Percentiles rank a stretch among this genome's conserved stretches.
phyloP scores from a whole-genome alignment of 2,888 invertebrate genomes.

The Lithosia quadra region DNA sequence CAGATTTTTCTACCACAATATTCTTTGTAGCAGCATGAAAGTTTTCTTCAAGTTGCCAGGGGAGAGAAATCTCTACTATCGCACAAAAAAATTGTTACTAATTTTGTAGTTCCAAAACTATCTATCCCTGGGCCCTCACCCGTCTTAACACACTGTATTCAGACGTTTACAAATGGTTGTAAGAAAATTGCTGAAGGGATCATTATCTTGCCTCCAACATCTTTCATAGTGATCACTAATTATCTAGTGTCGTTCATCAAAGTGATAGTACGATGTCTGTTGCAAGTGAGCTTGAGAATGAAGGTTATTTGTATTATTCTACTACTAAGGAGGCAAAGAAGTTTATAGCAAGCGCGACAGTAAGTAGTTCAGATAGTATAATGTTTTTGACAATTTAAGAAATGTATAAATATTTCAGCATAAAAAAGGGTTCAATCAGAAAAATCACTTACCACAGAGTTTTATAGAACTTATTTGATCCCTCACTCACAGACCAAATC shows the following conservation, averaged over 20 bases:
- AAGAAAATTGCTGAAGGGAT: conserved; percentile 36
- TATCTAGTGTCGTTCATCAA: conserved; percentile 50
- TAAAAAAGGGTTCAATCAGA: too few species aligned
- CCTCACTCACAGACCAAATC: too few species aligned
- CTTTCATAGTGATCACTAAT: conserved; percentile 38
- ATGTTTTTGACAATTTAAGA: too few species aligned
- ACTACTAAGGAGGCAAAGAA: too few species aligned
- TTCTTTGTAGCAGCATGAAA: too few species aligned
- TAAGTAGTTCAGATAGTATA: not conserved
- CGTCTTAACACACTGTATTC: conserved; percentile 17
- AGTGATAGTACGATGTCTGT: conserved; percentile 37
- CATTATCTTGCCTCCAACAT: conserved; percentile 39
- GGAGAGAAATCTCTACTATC: too few species aligned
- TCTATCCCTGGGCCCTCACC: not conserved
- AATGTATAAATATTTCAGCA: too few species aligned
- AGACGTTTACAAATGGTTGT: conserved; percentile 41
- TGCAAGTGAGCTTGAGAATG: not conserved
- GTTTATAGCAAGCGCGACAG: not conserved
- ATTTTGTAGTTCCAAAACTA: not conserved
- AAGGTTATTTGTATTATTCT: not conserved
- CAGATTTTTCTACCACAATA: too few species aligned
- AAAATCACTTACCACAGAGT: too few species aligned
- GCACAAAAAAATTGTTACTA: not conserved
- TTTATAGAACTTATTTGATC: too few species aligned
- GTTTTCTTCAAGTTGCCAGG: too few species aligned